Conservation (phyloP, 2,797 vertebrate genomes). For the Chelidonichthys spinosus region DNA sequence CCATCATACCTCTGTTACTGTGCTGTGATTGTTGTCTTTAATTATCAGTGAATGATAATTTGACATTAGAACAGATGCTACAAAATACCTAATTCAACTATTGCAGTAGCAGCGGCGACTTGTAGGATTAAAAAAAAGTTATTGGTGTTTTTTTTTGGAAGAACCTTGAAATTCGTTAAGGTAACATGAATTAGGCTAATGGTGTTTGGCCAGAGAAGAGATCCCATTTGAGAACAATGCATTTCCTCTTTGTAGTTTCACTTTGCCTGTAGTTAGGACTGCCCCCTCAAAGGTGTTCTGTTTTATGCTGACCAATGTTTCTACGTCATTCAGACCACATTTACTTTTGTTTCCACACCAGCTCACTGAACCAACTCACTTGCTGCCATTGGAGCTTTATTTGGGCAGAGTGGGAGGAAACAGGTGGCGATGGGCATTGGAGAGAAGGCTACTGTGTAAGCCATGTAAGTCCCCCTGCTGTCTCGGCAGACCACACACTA, state of each 20-base stretch:
- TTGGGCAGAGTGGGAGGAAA: constrained; percentile 42
- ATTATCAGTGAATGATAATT: constrained; percentile 31
- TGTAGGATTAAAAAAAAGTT: background rate
- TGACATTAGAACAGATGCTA: background rate
- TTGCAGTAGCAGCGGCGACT: background rate
- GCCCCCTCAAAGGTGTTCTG: background rate
- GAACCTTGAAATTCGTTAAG: background rate
- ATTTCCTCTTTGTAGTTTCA: background rate
- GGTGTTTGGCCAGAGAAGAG: too few species aligned
- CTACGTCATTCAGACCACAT: constrained; percentile 15
- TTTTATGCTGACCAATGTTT: background rate
- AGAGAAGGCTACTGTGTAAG: constrained; percentile 36
- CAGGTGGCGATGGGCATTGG: constrained; percentile 30
- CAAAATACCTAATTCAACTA: constrained; percentile 3
- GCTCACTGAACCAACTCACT: background rate
- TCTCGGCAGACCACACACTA: constrained; percentile 21
- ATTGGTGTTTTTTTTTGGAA: background rate
- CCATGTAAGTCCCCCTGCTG: constrained; percentile 46
- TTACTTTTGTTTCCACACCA: constrained; percentile 28
- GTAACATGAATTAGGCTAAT: too few species aligned
- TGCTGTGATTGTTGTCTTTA: constrained; percentile 25
- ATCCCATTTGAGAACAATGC: background rate
- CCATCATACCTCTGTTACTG: constrained; percentile 21
- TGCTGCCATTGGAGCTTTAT: constrained; percentile 19
- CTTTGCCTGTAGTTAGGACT: background rate